Evolutionary conservation across 2,797 vertebrate genomes (phyloP), one percentile per base, ranked within the genome.

Genomic region (Cyclura pinguis): DNA sequence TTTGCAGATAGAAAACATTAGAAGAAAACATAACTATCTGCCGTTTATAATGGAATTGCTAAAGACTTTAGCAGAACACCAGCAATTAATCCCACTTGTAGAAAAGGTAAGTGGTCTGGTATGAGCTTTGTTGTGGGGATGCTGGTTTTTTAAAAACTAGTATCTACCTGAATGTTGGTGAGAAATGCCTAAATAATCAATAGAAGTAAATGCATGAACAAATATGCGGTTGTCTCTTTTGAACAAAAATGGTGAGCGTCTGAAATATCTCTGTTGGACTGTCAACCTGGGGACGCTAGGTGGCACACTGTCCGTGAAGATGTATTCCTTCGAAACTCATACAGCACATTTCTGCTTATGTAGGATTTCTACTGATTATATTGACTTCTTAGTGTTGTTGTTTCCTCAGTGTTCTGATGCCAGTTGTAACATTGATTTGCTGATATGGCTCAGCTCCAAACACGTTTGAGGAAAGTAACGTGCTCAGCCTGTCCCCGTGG

Each of bases 31-130:
- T 97, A 99, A 99, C 96, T 99, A 99, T 95, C 96, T 99, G 93
- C 99, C 99, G 87, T 99, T 99, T 95, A 99, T 99, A 94, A 99
- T 99, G 99, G 99, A 99, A 97, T 97, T 99, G 90, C 96, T 99
- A 97, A 99, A 99, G 98, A 99, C 98, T 0, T 96, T 99, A 97
- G 99, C 99, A 90, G 99, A 99, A 95, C 98, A 99, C 94, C 99
- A 99, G 94, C 98, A 99, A 95, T 96, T 99, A 97, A 99, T 99
- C 97, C 98, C 99, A 76, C 96, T 99, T 97, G 99, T 99, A 96
- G 99, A 99, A 96, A 99, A 99, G 98, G 99, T 99, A 94, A 95
- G 96, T 93, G 90, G 92, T 20, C 14, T 84, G 1, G 16, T 52
- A 47, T 22, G 8, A 50, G 57, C 20, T 18, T 32, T 7, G 27